A percentile compares a stretch with the other conserved stretches of the same genome.
These are phyloP conservation scores for Canis aureus DNA, from an alignment of 2,113 vertebrate species.

Conservation along the genomic window DNA sequence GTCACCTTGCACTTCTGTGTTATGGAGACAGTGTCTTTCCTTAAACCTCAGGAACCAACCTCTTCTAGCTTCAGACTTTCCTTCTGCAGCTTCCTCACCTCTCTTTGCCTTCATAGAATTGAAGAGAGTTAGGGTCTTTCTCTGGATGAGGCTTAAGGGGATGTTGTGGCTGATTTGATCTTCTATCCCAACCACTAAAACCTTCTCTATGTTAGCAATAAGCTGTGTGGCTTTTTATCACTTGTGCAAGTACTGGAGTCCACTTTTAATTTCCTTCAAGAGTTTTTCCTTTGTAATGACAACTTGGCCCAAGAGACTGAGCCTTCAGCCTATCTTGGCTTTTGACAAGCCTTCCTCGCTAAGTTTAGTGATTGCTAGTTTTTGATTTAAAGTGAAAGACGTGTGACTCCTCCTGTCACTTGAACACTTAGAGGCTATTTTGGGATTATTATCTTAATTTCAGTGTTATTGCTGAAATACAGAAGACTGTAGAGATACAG, in stretches of 20 bases:
- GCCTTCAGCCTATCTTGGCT: not conserved
- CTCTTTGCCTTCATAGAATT: not conserved
- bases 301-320: not conserved
- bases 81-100: not conserved
- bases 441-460: not conserved
- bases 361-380: not conserved
- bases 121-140: not conserved
- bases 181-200: not conserved
- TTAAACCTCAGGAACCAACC: not conserved
- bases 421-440: not conserved
- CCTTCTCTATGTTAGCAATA: not conserved
- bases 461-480: not conserved
- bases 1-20: not conserved
- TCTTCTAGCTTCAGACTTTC: not conserved
- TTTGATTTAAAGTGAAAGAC: not conserved
- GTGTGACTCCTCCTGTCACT: not conserved
- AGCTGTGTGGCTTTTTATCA: not conserved
- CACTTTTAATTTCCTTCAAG: not conserved
- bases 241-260: not conserved
- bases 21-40: not conserved
- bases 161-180: not conserved
- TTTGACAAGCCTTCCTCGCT: not conserved
- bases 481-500: not conserved
- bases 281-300: not conserved
- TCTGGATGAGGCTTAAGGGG: not conserved